phyloP scores from a whole-genome alignment of 2,797 vertebrate species.

The Acanthornis magna region DNA sequence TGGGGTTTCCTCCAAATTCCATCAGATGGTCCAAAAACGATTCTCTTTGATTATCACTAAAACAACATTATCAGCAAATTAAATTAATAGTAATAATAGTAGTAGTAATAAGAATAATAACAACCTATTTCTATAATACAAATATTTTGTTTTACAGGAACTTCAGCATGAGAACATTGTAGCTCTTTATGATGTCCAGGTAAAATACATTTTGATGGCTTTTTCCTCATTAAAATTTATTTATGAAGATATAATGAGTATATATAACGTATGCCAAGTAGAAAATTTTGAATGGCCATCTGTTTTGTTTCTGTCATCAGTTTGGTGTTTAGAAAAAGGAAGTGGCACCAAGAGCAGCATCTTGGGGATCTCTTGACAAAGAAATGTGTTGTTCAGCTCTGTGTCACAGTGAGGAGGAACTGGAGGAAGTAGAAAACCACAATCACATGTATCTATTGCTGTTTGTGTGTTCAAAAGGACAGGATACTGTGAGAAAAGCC shows the following conservation, averaged over 20 bases:
- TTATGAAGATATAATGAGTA: not conserved
- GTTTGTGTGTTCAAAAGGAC: not conserved
- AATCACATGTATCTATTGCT: not conserved
- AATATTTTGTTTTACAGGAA: constrained; percentile 80
- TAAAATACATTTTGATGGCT: constrained; percentile 62
- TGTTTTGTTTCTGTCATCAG: not conserved
- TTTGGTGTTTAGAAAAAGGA: not conserved
- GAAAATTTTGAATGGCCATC: not conserved
- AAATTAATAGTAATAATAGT: not conserved
- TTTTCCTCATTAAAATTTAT: not conserved
- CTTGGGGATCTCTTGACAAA: not conserved
- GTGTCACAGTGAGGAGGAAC: not conserved
- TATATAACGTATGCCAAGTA: not conserved
- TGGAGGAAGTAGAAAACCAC: not conserved
- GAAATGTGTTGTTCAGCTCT: not conserved
- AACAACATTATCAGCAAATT: not conserved
- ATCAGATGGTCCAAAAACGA: not conserved
- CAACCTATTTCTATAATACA: not conserved
- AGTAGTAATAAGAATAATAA: not conserved
- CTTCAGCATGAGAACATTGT: constrained; percentile 99
- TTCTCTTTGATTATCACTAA: not conserved
- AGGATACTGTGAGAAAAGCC: not conserved
- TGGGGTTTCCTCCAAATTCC: not conserved
- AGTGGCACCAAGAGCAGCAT: not conserved
- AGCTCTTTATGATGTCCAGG: constrained; percentile 97